Conservation (phyloP, 2,888 invertebrate species). For the Pseudoips prasinana region DNA sequence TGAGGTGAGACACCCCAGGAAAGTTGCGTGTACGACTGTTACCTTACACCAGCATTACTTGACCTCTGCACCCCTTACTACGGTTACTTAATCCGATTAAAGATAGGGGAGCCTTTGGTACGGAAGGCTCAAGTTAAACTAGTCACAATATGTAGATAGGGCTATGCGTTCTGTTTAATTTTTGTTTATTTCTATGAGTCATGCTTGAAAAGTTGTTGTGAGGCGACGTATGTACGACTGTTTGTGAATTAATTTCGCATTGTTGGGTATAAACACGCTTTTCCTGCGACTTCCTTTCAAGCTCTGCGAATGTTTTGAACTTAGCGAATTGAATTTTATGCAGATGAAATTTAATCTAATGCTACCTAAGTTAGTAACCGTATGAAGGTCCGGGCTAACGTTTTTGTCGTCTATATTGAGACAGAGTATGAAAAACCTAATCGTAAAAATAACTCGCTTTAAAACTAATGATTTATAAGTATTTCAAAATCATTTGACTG, state of each 20-base stretch:
- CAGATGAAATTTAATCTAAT: too few species aligned
- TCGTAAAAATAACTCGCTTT: too few species aligned
- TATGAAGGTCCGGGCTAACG: too few species aligned
- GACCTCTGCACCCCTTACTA: conserved; percentile 41
- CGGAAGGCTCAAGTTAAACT: conserved; percentile 33
- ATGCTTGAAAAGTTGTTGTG: conserved; percentile 20
- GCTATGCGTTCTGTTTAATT: conserved; percentile 28
- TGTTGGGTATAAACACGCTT: neutral
- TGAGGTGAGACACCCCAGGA: conserved; percentile 47
- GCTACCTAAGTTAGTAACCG: too few species aligned
- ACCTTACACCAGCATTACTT: conserved; percentile 36
- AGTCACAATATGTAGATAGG: conserved; percentile 37
- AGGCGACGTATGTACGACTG: neutral
- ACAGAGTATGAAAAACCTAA: too few species aligned
- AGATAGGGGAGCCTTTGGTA: conserved; percentile 27
- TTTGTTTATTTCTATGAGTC: conserved; percentile 35
- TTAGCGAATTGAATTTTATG: neutral
- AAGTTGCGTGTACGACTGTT: conserved; percentile 56
- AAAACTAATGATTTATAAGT: too few species aligned
- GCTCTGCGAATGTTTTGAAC: neutral
- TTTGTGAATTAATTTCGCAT: conserved; percentile 11
- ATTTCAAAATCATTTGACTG: too few species aligned
- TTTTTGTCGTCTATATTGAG: too few species aligned
- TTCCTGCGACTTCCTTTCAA: neutral
- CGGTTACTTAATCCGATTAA: conserved; percentile 40